These are phyloP conservation scores for Xestia rhomboidea DNA, from an alignment of 2,888 invertebrate species.

Conservation along the genomic window DNA sequence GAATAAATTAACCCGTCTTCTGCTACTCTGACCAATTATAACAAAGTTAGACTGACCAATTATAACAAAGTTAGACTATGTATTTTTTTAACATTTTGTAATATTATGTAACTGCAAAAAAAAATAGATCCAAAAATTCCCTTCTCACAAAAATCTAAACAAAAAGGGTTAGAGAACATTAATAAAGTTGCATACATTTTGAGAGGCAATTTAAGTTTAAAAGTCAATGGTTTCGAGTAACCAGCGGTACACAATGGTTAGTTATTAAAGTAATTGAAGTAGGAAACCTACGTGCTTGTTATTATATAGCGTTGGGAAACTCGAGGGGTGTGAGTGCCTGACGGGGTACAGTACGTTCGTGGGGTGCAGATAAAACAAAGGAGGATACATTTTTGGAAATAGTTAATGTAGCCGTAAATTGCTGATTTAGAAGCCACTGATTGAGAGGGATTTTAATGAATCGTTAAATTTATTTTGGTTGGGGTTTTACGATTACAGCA, in stretches of 20 bases:
- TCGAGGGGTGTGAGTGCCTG: slow-evolving; percentile 53
- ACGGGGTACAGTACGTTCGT: slow-evolving; percentile 26
- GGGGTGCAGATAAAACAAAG: slow-evolving; percentile 59
- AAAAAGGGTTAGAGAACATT: slow-evolving; percentile 52
- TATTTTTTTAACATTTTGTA: background rate
- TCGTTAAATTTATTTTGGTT: slow-evolving; percentile 16
- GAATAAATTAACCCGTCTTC: background rate
- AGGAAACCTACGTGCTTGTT: slow-evolving; percentile 72
- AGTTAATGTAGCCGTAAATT: slow-evolving; percentile 45
- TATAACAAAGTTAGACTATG: background rate
- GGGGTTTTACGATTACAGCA: slow-evolving; percentile 7
- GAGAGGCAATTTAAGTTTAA: slow-evolving; percentile 59
- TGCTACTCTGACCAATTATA: background rate
- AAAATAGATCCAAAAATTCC: background rate
- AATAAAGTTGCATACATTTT: slow-evolving; percentile 65
- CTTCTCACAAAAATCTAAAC: slow-evolving; percentile 6
- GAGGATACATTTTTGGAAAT: slow-evolving; percentile 45
- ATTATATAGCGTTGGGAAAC: slow-evolving; percentile 65
- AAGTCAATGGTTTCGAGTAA: slow-evolving; percentile 68
- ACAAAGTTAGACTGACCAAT: background rate
- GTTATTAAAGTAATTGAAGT: slow-evolving; percentile 84
- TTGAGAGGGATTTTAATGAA: slow-evolving; percentile 42
- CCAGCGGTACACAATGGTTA: slow-evolving; percentile 72
- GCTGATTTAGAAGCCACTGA: slow-evolving; percentile 36
- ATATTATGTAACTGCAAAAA: background rate